Conservation (phyloP, 2,113 vertebrate species). For the Anthoscopus minutus region DNA sequence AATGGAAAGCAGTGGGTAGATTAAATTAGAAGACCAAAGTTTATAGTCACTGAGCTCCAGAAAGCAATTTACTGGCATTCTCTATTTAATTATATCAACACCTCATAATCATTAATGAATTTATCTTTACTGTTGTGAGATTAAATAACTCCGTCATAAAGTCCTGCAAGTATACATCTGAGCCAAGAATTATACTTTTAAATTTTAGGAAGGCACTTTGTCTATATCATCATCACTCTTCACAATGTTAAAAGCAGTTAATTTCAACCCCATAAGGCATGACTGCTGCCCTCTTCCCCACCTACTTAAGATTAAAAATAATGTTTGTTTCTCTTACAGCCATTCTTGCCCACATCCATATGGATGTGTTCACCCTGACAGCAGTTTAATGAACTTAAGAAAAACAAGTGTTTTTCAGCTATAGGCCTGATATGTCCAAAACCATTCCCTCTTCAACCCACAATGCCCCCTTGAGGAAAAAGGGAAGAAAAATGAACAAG, state of each 20-base stretch:
- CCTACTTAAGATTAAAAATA: constrained; percentile 24
- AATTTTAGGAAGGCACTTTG: background rate
- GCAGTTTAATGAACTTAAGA: background rate
- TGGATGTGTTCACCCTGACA: background rate
- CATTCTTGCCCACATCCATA: background rate
- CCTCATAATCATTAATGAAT: constrained; percentile 36
- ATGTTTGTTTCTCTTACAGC: background rate
- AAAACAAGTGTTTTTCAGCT: background rate
- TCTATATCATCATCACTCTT: background rate
- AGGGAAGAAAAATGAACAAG: background rate
- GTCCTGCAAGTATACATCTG: background rate
- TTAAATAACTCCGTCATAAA: constrained; percentile 5
- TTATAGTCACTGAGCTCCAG: background rate
- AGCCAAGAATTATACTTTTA: background rate
- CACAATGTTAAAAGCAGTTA: background rate
- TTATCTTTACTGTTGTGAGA: constrained; percentile 20
- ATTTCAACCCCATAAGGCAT: background rate
- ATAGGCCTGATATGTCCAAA: background rate
- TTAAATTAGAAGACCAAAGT: constrained; percentile 18
- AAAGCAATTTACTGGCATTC: constrained; percentile 21
- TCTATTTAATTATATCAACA: constrained; percentile 44
- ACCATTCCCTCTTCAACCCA: background rate
- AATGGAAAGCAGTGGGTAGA: background rate
- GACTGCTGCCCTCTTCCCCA: background rate
- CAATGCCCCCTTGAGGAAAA: background rate